These are phyloP conservation scores for Chloroceryle aenea DNA, from an alignment of 2,113 vertebrate species.

Conservation along the genomic window DNA sequence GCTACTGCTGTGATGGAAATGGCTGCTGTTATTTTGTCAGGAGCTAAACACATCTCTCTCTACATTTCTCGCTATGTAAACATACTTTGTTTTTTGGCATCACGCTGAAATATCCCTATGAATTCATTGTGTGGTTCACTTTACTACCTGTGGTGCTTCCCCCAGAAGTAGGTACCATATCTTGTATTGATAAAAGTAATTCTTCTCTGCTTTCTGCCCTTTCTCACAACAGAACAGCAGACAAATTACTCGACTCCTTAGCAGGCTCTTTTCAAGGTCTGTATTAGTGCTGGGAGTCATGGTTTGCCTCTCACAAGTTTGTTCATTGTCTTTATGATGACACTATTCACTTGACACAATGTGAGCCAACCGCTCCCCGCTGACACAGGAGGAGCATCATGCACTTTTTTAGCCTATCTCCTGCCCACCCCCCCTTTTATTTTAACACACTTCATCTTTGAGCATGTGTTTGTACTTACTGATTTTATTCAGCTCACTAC, in stretches of 20 bases:
- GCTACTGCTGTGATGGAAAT: not conserved
- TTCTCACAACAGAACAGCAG: not conserved
- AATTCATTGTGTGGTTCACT: not conserved
- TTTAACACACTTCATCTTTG: not conserved
- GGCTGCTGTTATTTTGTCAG: not conserved
- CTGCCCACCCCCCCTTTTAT: too few species aligned
- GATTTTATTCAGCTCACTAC: slow-evolving; percentile 21
- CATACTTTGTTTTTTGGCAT: not conserved
- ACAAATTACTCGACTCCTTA: not conserved
- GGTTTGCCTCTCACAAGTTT: not conserved
- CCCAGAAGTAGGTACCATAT: not conserved
- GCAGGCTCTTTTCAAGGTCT: not conserved
- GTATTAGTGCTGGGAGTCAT: not conserved
- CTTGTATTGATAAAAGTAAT: not conserved
- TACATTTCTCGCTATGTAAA: not conserved
- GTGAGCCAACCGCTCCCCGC: not conserved
- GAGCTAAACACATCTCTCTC: not conserved
- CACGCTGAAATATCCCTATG: not conserved
- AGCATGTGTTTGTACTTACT: not conserved
- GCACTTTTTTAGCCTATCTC: not conserved
- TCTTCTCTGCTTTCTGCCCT: not conserved
- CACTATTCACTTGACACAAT: not conserved
- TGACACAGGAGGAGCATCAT: not conserved
- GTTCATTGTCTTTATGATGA: not conserved
- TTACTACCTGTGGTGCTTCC: not conserved